Evolutionary conservation across 2,797 vertebrate species (phyloP), one percentile per base, ranked within the genome.

Genomic region (Gobionotothen gibberifrons): DNA sequence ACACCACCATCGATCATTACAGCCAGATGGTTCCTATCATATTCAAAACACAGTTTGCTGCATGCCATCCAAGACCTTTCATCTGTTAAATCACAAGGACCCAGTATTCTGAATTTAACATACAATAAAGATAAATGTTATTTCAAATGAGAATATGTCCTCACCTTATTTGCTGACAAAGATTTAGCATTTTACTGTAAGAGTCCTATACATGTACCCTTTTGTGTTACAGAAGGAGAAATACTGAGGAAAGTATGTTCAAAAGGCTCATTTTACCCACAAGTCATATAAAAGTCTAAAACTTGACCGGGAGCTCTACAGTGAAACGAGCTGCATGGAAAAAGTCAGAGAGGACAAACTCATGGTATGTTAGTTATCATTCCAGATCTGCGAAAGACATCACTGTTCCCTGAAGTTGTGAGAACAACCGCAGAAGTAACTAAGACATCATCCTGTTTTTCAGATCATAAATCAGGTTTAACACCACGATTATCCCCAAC

Each of bases 311-410:
- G 47, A 54, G 42, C 60, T 66, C 39, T 60, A 29, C 40, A 65
- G 56, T 39, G 54, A 48, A 76, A 44, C 19, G 22, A 56, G 61
- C 15, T 69, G 66, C 29, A 74, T 61, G 55, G 63, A 65, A 72
- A 84, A 54, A 68, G 21, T 69, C 21, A n/a, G 44, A 61, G 48
- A 69, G 48, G 36, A 73, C 70, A 61, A 72, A 44, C 15, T 72
- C 4, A 63, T 78, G 68, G 47, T 77, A 47, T 69, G 49, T 64
- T 65, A 16, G 52, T 80, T 83, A 68, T 71, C 22, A 14, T 71
- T 64, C 58, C 68, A 72, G 72, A 75, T 42, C 79, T 79, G 77
- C 49, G 4, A 76, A 87, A 82, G 69, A 76, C 59, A 83, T 85
- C 62, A 79, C 46, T 80, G 67, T 78, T 84, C 15, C 12, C 56